Evolutionary conservation across 2,888 invertebrate genomes (phyloP).

Genomic region (Tenthredo notha): DNA sequence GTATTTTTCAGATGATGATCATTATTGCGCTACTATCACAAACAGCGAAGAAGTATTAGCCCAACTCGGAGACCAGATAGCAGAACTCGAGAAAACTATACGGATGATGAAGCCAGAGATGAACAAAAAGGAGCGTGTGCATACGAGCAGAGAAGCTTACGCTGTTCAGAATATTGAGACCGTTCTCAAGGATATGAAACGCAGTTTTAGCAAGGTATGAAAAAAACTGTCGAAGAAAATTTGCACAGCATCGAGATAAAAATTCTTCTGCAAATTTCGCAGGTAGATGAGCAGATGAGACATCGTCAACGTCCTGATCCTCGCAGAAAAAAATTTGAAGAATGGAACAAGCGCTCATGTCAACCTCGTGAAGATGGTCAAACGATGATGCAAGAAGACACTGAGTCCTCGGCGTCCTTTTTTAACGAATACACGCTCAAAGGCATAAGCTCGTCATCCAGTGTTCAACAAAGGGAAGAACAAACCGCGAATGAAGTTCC

Average conservation of each 20-base stretch:
- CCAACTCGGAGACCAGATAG: conserved; percentile 53
- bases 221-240: not conserved
- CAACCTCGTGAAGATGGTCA: not conserved
- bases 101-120: conserved; percentile 48
- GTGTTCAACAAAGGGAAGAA: not conserved
- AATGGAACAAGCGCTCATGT: not conserved
- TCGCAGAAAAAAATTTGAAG: not conserved
- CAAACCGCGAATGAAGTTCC: not conserved
- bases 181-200: conserved; percentile 57
- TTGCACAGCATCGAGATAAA: not conserved
- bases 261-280: not conserved
- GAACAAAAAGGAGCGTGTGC: conserved; percentile 30
- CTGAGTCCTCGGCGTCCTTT: not conserved
- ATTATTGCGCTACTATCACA: not conserved
- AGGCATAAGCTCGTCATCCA: not conserved
- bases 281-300: not conserved
- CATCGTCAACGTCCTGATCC: not conserved
- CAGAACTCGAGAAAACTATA: conserved; percentile 57
- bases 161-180: conserved; percentile 55
- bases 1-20: conserved; percentile 19
- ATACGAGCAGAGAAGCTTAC: conserved; percentile 37
- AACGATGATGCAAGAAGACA: not conserved
- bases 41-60: conserved; percentile 44
- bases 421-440: not conserved
- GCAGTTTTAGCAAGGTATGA: conserved; percentile 56